phyloP scores from a whole-genome alignment of 2,888 invertebrate genomes.

The Mamestra brassicae region DNA sequence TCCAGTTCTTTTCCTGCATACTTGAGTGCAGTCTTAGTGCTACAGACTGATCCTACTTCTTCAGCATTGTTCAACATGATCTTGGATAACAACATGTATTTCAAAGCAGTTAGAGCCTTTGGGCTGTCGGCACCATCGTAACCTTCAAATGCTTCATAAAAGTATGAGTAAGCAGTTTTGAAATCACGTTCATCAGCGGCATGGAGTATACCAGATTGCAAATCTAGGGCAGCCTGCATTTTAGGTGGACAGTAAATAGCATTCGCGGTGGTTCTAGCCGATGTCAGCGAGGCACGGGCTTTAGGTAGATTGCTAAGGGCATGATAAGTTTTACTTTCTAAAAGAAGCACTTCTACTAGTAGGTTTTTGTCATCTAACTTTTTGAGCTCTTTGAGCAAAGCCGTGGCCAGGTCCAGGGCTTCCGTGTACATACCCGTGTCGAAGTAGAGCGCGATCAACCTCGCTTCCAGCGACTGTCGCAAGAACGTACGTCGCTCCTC shows the following conservation, averaged over 20 bases:
- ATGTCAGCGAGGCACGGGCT: constrained; percentile 98
- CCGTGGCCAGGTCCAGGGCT: constrained; percentile 95
- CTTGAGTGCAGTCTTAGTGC: constrained; percentile 99
- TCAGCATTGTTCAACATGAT: constrained; percentile 99
- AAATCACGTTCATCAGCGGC: constrained; percentile 99
- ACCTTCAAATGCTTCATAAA: constrained; percentile 99
- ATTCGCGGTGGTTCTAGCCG: constrained; percentile 99
- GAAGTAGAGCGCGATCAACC: constrained; percentile 98
- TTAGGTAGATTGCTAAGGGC: constrained; percentile 99
- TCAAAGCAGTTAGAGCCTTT: constrained; percentile 98
- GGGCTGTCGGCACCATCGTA: constrained; percentile 98
- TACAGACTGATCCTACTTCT: constrained; percentile 98
- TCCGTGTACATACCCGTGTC: constrained; percentile 97
- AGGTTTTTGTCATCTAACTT: constrained; percentile 99
- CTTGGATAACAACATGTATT: constrained; percentile 99
- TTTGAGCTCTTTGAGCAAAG: constrained; percentile 98
- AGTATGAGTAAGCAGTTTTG: constrained; percentile 99
- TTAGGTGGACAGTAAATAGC: constrained; percentile 99
- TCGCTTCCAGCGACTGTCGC: constrained; percentile 98
- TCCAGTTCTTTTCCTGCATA: constrained; percentile 99
- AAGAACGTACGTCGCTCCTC: constrained; percentile 99
- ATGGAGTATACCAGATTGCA: constrained; percentile 99
- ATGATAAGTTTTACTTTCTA: constrained; percentile 99
- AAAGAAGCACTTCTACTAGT: constrained; percentile 98
- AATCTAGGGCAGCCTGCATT: constrained; percentile 99